Evolutionary conservation across 2,888 invertebrate genomes (phyloP).

Genomic region (Leptinotarsa rubiginosa): DNA sequence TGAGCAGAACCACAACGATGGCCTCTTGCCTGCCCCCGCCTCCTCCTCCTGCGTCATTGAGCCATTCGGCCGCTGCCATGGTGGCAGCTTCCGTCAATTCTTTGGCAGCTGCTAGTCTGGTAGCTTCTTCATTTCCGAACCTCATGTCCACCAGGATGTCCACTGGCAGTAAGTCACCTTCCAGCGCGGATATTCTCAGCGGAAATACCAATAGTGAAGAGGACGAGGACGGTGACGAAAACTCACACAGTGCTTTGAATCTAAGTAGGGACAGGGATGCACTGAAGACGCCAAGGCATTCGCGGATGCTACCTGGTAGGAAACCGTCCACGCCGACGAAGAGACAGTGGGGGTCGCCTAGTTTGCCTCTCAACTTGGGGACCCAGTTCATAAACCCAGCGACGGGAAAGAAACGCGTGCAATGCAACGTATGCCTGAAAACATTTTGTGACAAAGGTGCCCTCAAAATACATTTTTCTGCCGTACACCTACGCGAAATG

Average conservation of each 20-base stretch:
- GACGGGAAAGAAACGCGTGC: constrained; percentile 95
- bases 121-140: constrained; percentile 74
- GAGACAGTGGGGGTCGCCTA: constrained; percentile 82
- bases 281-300: constrained; percentile 66
- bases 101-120: constrained; percentile 71
- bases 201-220: constrained; percentile 67
- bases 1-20: constrained; percentile 72
- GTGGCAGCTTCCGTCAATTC: constrained; percentile 74
- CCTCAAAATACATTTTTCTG: constrained; percentile 98
- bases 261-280: constrained; percentile 71
- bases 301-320: constrained; percentile 67
- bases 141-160: constrained; percentile 69
- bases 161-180: constrained; percentile 68
- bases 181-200: constrained; percentile 62
- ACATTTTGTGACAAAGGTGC: constrained; percentile 99
- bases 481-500: constrained; percentile 98
- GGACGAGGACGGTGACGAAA: constrained; percentile 73
- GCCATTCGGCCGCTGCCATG: constrained; percentile 75
- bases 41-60: constrained; percentile 72
- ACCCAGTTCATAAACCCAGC: constrained; percentile 93
- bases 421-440: constrained; percentile 97
- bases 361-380: constrained; percentile 83
- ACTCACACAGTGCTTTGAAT: constrained; percentile 74
- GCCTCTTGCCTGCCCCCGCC: constrained; percentile 73
- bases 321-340: constrained; percentile 82